Conservation (phyloP, 1,140 invertebrate species). For the Sinella curviseta region DNA sequence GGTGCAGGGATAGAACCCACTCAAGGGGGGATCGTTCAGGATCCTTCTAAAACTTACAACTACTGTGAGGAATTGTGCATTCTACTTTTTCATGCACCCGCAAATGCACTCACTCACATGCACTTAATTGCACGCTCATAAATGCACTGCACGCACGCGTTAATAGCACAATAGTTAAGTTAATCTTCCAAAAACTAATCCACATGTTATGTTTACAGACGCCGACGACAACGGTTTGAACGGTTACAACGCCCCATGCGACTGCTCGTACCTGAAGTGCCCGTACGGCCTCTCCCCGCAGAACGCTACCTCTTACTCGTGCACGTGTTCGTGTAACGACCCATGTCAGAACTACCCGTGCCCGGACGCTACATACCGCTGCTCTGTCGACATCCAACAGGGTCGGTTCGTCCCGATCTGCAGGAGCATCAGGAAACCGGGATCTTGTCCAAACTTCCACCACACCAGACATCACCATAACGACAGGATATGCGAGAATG, state of each 20-base stretch:
- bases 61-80: constrained; percentile 10
- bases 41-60: background rate
- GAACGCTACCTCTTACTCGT: background rate
- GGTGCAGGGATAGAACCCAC: background rate
- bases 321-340: background rate
- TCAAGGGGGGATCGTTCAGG: background rate
- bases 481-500: constrained; percentile 62
- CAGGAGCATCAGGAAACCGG: constrained; percentile 68
- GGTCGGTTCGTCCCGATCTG: background rate
- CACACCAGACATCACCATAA: constrained; percentile 51
- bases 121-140: background rate
- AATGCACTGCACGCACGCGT: background rate
- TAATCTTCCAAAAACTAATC: too few relatives aligned
- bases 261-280: constrained; percentile 6
- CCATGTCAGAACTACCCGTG: background rate
- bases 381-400: background rate
- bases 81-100: background rate
- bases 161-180: too few relatives aligned
- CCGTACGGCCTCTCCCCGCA: background rate
- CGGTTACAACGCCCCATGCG: constrained; percentile 8
- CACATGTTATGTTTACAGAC: too few relatives aligned
- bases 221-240: background rate
- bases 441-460: constrained; percentile 66
- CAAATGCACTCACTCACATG: background rate
- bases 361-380: background rate